Base-by-base conservation (phyloP, 2,888 invertebrate genomes). In the Merodon equestris region DNA sequence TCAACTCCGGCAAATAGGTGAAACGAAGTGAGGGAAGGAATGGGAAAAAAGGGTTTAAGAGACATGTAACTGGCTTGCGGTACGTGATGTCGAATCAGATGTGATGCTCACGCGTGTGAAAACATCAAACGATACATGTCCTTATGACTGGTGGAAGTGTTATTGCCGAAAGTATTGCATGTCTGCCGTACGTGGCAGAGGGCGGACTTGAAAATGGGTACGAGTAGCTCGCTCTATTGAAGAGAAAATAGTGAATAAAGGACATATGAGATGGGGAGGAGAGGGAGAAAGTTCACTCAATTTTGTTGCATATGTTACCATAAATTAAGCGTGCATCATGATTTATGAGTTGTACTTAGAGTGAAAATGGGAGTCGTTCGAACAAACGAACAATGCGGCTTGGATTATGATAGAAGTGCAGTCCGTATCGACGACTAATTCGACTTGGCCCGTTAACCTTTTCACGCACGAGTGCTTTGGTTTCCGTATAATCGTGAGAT, bases 101-200 rank as follows among this genome's bases (percentile, higher is more conserved):
- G 86, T 85, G 86, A 86, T 87, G 87, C 88, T 87, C 87, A 87
- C 85, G 87, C 87, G 87, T 88, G 88, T 88, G 87, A 87, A 87
- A 88, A 88, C 86, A 86, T 86, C 86, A 86, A 85, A 64, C 74
- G 64, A 70, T 70, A 74, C 70, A 79, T 60, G 60, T 63, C 67
- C 63, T 48, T 64, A 74, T 60, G 44, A 47, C 48, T 42, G 42
- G 27, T 58, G 14, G 53, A 45, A 68, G 71, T 64, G 45, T 47
- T 64, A 51, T 57, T 45, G 51, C 64, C 51, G 44, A 15, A 58
- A 45, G 14, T 19, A 19, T 44, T 27, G n/a, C 40, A 58, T 40
- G 38, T 27, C 27, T 27, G 27, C 27, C 2, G 27, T 27, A 27
- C 27, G 27, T 27, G 27, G 27, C 27, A 27, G 2, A 47, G 1